phyloP scores from a whole-genome alignment of 2,888 invertebrate genomes.

The Chouioia cunea region DNA sequence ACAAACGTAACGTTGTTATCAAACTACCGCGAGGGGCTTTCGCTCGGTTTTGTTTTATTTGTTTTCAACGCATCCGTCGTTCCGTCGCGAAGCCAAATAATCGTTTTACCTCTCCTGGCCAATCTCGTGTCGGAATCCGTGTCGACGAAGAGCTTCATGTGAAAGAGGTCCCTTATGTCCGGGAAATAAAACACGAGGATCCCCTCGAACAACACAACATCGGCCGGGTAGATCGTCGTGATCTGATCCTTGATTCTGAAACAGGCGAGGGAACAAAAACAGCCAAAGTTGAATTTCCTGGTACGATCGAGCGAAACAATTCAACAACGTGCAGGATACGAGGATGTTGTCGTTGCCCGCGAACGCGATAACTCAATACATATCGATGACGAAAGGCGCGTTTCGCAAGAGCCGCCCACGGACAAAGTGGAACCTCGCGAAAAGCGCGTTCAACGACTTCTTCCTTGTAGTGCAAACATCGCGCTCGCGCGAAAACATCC shows the following conservation, averaged over 20 bases:
- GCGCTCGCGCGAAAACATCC: no score
- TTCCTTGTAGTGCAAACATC: conserved; percentile 16
- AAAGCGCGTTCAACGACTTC: conserved; percentile 30
- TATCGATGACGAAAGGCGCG: conserved; percentile 31
- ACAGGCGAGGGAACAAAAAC: conserved; percentile 42
- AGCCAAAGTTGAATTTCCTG: conserved; percentile 17
- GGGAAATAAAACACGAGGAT: conserved; percentile 98
- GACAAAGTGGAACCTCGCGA: conserved; percentile 27
- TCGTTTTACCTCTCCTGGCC: conserved; percentile 86
- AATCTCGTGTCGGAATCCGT: conserved; percentile 98
- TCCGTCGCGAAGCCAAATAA: no score
- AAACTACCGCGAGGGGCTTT: no score
- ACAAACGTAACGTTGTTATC: conserved; percentile 24
- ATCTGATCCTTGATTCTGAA: conserved; percentile 72
- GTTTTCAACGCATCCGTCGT: no score
- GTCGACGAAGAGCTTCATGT: conserved; percentile 99
- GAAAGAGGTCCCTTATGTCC: conserved; percentile 92
- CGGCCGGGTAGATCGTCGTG: conserved; percentile 91
- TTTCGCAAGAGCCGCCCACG: conserved; percentile 8
- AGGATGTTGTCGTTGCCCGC: conserved; percentile 27
- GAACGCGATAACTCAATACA: conserved; percentile 12
- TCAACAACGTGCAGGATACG: background rate
- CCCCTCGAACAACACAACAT: conserved; percentile 97
- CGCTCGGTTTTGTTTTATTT: no score
- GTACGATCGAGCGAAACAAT: no score